These are phyloP conservation scores for Leptatherina wallacei DNA, from an alignment of 2,797 vertebrate species.

Conservation along the genomic window DNA sequence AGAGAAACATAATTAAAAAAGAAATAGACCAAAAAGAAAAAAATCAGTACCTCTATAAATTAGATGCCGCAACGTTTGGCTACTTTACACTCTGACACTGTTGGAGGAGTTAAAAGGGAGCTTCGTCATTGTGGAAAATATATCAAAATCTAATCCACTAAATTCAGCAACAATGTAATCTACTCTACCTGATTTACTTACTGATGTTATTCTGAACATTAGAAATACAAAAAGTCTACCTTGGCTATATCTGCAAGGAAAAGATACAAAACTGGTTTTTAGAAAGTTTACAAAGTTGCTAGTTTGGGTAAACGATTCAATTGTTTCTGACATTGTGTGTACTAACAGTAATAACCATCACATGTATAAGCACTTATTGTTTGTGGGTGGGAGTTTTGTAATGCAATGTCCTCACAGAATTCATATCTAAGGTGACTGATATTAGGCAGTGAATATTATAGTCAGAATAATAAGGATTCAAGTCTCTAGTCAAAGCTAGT, in stretches of 20 bases:
- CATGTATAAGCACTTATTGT: slow-evolving; percentile 46
- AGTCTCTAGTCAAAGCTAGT: not conserved
- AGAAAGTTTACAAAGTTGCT: slow-evolving; percentile 78
- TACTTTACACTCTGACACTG: slow-evolving; percentile 17
- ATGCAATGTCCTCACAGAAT: slow-evolving; percentile 8
- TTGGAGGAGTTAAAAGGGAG: slow-evolving; percentile 34
- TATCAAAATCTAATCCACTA: slow-evolving; percentile 66
- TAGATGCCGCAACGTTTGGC: slow-evolving; percentile 17
- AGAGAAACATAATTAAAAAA: slow-evolving; percentile 43
- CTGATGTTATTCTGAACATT: slow-evolving; percentile 43
- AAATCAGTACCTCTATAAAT: slow-evolving; percentile 36
- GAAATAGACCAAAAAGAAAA: slow-evolving; percentile 1
- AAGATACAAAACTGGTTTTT: slow-evolving; percentile 73
- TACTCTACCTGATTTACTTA: slow-evolving; percentile 26
- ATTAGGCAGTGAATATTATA: slow-evolving; percentile 31
- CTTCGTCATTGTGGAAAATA: slow-evolving; percentile 49
- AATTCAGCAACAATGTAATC: slow-evolving; percentile 24
- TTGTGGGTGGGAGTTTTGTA: slow-evolving; percentile 26
- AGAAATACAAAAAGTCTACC: slow-evolving; percentile 70
- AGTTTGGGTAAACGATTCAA: slow-evolving; percentile 52
- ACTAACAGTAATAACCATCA: slow-evolving; percentile 30
- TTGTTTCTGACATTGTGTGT: slow-evolving; percentile 20
- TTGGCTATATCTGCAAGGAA: slow-evolving; percentile 60
- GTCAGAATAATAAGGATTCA: not conserved
- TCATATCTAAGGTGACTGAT: slow-evolving; percentile 13